Evolutionary conservation across 2,888 invertebrate species (phyloP).

Genomic region (Clitarchus hookeri): DNA sequence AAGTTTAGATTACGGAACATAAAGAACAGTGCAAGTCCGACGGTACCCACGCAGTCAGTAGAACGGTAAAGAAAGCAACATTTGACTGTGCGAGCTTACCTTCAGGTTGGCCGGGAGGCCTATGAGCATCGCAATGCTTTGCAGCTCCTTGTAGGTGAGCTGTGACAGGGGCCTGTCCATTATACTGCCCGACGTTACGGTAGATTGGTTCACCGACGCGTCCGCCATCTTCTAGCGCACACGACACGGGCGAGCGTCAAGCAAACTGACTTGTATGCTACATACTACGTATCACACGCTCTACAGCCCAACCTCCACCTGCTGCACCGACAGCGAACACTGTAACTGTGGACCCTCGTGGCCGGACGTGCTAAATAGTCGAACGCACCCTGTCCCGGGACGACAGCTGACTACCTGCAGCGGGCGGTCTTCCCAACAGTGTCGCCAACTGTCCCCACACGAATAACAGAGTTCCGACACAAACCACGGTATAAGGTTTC

Average conservation of each 20-base stretch:
- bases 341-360: background rate
- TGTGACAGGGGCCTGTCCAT: conserved; percentile 16
- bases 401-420: background rate
- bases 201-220: background rate
- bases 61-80: too few relatives aligned
- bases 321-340: background rate
- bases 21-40: too few relatives aligned
- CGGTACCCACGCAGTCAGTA: too few relatives aligned
- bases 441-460: background rate
- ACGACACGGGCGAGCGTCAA: background rate
- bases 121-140: conserved; percentile 38
- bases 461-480: too few relatives aligned
- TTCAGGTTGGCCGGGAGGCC: conserved; percentile 42
- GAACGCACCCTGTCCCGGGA: background rate
- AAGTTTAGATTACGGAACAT: too few relatives aligned
- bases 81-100: conserved; percentile 32
- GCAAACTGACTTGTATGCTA: background rate
- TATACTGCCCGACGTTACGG: background rate
- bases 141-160: conserved; percentile 40
- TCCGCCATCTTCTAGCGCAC: background rate
- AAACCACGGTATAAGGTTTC: too few relatives aligned
- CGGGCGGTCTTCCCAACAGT: background rate
- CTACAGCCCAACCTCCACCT: too few relatives aligned
- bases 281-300: background rate
- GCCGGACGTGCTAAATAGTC: background rate